Base-by-base conservation (phyloP, 2,113 vertebrate genomes). In the Mustelus asterias region DNA sequence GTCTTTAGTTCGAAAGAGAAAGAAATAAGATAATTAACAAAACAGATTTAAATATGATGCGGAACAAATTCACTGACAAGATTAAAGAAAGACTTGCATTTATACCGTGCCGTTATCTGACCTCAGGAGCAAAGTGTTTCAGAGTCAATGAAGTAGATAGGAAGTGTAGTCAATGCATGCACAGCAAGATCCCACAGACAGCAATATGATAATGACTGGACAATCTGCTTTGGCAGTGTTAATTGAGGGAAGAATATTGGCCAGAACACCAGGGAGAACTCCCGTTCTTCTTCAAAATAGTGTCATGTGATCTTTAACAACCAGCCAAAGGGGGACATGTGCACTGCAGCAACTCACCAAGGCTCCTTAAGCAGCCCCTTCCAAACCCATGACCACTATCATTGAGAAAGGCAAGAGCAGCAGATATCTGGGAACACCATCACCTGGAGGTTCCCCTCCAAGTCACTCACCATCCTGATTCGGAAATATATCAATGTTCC, bases 1-100 rank as follows among this genome's bases (percentile, higher is more conserved):
- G 86, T 97, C 97, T 97, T 97, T 96, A 96, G 96, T 92, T 96
- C 63, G n/a, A 96, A 85, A 94, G 96, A 96, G 96, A 96, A 96
- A 96, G 96, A 96, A 96, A 95, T 96, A 96, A 97, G 96, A 72
- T 92, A 95, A 70, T 95, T 95, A 95, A 95, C 70, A 11, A 33
- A 72, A 54, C 26, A 48, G 41, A 54, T 72, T 76, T 95, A 37
- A 37, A 93, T 8, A 67, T 37, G 65, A 7, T 24, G n/a, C 63
- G 33, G 89, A 37, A 33, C 58, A 93, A 90, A 93, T 37, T 2
- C 58, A 92, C 89, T 65, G 58, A 78, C 54, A 41, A 85, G 89
- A 65, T 65, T 33, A 26, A 60, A 90, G 88, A 58, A 63, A 60
- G 5, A 44, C 18, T 63, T 93, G 14, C 33, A 65, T 65, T n/a